phyloP scores from a whole-genome alignment of 2,888 invertebrate genomes.

The Synanthedon vespiformis region DNA sequence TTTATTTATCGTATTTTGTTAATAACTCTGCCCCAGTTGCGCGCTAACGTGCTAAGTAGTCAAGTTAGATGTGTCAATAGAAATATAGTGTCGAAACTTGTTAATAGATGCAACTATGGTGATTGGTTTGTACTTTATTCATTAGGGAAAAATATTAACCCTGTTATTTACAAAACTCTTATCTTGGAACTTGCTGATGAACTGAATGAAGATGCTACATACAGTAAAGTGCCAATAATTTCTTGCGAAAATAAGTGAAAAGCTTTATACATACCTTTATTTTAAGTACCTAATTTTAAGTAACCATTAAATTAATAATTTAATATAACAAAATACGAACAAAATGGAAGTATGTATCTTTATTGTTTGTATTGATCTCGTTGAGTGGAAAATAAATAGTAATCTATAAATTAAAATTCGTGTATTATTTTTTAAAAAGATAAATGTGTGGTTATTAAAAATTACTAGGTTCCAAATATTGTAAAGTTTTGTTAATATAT shows the following conservation, averaged over 20 bases:
- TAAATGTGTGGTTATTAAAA: too few species aligned
- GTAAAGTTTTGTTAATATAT: too few species aligned
- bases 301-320: too few species aligned
- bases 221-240: background rate
- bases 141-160: slow-evolving; percentile 81
- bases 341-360: too few species aligned
- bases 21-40: slow-evolving; percentile 67
- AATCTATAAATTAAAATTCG: too few species aligned
- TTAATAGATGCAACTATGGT: slow-evolving; percentile 70
- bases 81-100: slow-evolving; percentile 62
- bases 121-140: slow-evolving; percentile 85
- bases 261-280: too few species aligned
- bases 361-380: too few species aligned
- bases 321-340: too few species aligned
- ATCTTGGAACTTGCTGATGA: slow-evolving; percentile 63
- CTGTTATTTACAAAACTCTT: slow-evolving; percentile 74
- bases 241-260: background rate
- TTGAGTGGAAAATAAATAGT: too few species aligned
- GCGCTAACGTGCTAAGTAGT: slow-evolving; percentile 72
- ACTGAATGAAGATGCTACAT: slow-evolving; percentile 31
- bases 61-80: slow-evolving; percentile 68
- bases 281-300: too few species aligned
- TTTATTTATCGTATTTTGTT: slow-evolving; percentile 75
- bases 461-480: too few species aligned
- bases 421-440: too few species aligned